phyloP scores from a whole-genome alignment of 1,140 invertebrate genomes.

The Temnothorax longispinosus region DNA sequence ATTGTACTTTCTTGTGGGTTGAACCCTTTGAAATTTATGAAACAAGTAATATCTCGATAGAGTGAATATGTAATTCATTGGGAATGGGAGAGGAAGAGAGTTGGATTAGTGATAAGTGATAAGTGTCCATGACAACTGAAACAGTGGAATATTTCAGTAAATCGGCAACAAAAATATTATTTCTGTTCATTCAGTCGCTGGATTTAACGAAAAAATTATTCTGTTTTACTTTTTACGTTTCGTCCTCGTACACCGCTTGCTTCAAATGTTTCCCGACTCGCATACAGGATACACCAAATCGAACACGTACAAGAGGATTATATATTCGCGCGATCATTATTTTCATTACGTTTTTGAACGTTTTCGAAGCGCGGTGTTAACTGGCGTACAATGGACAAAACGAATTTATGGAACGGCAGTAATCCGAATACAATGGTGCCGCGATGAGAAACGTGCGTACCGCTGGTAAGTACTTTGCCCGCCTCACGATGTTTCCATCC shows the following conservation, averaged over 20 bases:
- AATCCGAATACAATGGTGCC: conserved; percentile 48
- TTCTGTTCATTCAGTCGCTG: not conserved
- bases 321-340: conserved; percentile 48
- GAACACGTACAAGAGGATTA: conserved; percentile 28
- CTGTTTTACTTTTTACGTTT: not conserved
- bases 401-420: conserved; percentile 47
- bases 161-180: conserved; percentile 2
- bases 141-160: not conserved
- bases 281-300: not conserved
- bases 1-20: not conserved
- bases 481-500: not conserved
- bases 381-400: conserved; percentile 42
- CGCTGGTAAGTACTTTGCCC: conserved; percentile 20
- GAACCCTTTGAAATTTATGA: conserved; percentile 8
- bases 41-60: conserved; percentile 2
- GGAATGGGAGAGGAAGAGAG: not conserved
- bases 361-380: conserved; percentile 26
- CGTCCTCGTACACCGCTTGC: not conserved
- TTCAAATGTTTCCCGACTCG: conserved; percentile 21
- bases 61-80: not conserved
- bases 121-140: not conserved
- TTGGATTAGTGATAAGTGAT: not conserved
- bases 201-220: not conserved
- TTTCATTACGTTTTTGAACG: conserved; percentile 50
- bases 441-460: conserved; percentile 40